phyloP scores from a whole-genome alignment of 2,888 invertebrate species.

The Tetanocera ferruginea region DNA sequence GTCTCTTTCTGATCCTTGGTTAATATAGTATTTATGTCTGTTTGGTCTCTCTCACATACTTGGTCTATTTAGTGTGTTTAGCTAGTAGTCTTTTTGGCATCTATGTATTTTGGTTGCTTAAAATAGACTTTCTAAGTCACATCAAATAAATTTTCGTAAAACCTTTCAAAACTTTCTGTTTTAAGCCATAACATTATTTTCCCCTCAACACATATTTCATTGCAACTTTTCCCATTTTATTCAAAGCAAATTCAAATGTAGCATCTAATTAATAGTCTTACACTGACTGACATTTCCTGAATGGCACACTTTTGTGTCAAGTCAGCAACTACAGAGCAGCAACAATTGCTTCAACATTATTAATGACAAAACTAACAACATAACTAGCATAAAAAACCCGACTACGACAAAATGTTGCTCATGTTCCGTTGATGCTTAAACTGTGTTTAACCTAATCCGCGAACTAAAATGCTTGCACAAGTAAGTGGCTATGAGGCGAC shows the following conservation, averaged over 20 bases:
- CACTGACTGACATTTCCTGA: background rate
- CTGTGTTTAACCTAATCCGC: background rate
- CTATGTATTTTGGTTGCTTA: too few relatives aligned
- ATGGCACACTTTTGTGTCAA: slow-evolving; percentile 5
- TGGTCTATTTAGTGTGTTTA: too few relatives aligned
- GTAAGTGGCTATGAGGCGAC: background rate
- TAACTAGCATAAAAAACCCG: background rate
- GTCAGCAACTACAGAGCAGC: background rate
- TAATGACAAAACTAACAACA: background rate
- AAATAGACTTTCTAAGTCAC: too few relatives aligned
- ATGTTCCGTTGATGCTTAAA: background rate
- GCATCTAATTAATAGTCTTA: slow-evolving; percentile 21
- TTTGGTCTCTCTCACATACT: too few relatives aligned
- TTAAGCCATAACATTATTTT: too few relatives aligned
- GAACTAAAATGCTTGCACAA: background rate
- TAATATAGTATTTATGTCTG: too few relatives aligned
- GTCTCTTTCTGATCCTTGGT: too few relatives aligned
- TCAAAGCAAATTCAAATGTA: slow-evolving; percentile 8
- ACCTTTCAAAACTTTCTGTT: too few relatives aligned
- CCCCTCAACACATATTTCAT: too few relatives aligned
- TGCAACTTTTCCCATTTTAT: background rate
- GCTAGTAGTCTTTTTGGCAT: too few relatives aligned
- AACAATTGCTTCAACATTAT: background rate
- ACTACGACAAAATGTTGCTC: slow-evolving; percentile 4
- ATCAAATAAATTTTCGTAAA: too few relatives aligned